Percentiles rank a stretch among this genome's conserved stretches.
These are phyloP conservation scores for Parotia lawesii DNA, from an alignment of 2,113 vertebrate genomes.

Conservation along the genomic window DNA sequence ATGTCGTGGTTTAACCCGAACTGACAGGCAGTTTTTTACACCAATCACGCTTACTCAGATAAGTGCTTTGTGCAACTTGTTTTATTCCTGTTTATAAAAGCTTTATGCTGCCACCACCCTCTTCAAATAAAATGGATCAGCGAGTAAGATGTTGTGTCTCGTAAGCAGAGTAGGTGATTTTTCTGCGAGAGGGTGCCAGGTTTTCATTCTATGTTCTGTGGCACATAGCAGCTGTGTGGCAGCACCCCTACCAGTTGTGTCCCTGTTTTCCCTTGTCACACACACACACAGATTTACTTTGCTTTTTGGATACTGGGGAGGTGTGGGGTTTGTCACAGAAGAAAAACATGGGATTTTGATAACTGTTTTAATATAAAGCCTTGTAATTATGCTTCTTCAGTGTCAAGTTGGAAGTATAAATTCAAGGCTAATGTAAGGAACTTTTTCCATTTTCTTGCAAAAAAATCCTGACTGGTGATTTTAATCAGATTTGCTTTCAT, in stretches of 20 bases:
- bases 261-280: neutral
- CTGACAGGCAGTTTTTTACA: too few species aligned
- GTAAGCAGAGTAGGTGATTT: neutral
- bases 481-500: neutral
- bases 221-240: neutral
- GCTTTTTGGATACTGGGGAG: neutral
- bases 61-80: neutral
- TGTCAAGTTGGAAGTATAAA: neutral
- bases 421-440: neutral
- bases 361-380: neutral
- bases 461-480: neutral
- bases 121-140: neutral
- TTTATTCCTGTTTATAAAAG: neutral
- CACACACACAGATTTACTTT: rapidly evolving
- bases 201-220: neutral
- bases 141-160: neutral
- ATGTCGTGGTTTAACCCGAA: too few species aligned
- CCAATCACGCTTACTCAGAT: neutral
- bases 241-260: neutral
- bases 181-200: neutral
- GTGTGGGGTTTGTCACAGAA: neutral
- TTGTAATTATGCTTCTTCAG: neutral
- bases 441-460: neutral
- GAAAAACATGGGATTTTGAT: neutral
- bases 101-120: neutral